phyloP scores from a whole-genome alignment of 23 tunicate genomes.

The Ascidia mentula region DNA sequence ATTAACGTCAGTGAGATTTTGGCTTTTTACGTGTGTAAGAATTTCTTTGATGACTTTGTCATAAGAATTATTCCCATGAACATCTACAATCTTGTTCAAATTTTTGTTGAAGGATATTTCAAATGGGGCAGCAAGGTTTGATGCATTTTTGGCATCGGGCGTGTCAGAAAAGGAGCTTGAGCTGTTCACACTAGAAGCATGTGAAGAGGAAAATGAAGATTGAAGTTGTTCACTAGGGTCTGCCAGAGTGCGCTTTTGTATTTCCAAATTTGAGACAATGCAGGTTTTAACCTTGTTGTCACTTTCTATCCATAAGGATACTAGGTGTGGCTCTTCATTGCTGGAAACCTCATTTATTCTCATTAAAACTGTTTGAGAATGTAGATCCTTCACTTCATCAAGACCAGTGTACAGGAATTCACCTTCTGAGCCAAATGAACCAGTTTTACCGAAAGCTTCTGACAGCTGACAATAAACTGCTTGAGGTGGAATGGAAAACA shows the following conservation, averaged over 20 bases:
- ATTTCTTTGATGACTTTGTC: background rate
- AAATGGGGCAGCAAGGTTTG: background rate
- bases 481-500: slow-evolving; percentile 47
- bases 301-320: slow-evolving; percentile 32
- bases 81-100: background rate
- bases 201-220: background rate
- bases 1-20: background rate
- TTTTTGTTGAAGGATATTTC: background rate
- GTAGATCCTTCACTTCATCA: background rate
- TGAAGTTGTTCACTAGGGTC: background rate
- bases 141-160: background rate
- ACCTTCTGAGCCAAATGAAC: background rate
- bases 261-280: slow-evolving; percentile 2
- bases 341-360: slow-evolving; percentile 19
- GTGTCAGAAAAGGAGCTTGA: background rate
- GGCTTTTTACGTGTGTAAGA: background rate
- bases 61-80: no score
- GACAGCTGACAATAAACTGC: slow-evolving; percentile 51
- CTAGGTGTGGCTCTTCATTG: slow-evolving; percentile 28
- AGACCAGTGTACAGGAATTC: background rate
- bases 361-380: slow-evolving; percentile 18
- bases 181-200: background rate
- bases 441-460: background rate
- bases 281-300: slow-evolving; percentile 2
- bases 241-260: background rate